Percentiles rank a stretch among this genome's conserved stretches.
These are phyloP conservation scores for Tachysurus vachellii DNA, from an alignment of 2,113 vertebrate genomes.

Conservation along the genomic window DNA sequence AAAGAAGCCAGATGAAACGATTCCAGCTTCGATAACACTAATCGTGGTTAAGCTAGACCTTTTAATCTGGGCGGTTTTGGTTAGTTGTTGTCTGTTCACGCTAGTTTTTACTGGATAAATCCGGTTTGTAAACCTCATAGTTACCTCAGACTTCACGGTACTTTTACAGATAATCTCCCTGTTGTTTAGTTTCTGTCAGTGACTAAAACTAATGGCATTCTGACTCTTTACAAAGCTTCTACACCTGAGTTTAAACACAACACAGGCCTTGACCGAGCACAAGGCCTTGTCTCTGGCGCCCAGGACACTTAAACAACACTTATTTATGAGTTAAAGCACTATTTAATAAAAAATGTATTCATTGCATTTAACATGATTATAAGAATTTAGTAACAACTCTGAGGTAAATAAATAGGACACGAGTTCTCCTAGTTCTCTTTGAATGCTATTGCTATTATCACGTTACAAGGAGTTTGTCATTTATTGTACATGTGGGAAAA, in stretches of 20 bases:
- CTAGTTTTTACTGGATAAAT: conserved; percentile 38
- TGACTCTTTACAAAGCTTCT: background rate
- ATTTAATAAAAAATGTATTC: background rate
- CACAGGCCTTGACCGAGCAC: background rate
- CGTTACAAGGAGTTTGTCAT: too few relatives aligned
- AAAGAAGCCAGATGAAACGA: background rate
- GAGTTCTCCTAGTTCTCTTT: too few relatives aligned
- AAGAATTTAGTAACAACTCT: too few relatives aligned
- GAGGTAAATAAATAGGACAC: too few relatives aligned
- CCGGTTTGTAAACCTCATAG: background rate
- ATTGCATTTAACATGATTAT: too few relatives aligned
- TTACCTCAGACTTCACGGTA: background rate
- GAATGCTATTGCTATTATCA: too few relatives aligned
- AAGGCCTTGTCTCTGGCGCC: background rate
- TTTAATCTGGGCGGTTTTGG: background rate
- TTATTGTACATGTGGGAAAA: too few relatives aligned
- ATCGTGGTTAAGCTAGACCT: background rate
- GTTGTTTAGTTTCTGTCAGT: background rate
- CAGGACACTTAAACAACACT: background rate
- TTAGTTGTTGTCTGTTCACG: background rate
- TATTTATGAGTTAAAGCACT: background rate
- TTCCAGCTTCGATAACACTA: accelerated
- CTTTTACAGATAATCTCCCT: too few relatives aligned
- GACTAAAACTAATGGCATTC: background rate
- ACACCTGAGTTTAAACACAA: background rate